Conservation (phyloP, 2,113 vertebrate genomes). For the Brevimyrus niger region DNA sequence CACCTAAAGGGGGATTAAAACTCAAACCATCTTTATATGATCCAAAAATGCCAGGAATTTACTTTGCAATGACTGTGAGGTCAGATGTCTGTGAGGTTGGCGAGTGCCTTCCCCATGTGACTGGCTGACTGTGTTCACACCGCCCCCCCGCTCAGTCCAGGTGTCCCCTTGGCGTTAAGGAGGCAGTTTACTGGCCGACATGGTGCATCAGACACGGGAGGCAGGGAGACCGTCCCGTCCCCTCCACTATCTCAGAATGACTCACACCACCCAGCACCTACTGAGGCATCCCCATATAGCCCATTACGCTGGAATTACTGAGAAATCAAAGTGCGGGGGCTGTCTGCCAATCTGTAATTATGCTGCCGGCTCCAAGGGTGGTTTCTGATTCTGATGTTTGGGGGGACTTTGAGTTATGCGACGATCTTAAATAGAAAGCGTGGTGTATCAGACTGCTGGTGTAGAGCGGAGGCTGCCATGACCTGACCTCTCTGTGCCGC, state of each 20-base stretch:
- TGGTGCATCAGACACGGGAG: background rate
- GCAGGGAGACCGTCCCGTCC: background rate
- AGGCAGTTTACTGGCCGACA: background rate
- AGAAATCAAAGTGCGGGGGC: background rate
- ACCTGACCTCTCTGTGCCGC: background rate
- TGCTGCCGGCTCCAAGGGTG: background rate
- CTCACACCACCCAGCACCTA: background rate
- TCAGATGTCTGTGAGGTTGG: background rate
- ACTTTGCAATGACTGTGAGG: background rate
- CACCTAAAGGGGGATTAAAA: background rate
- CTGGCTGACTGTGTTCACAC: background rate
- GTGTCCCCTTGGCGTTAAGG: background rate
- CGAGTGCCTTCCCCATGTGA: background rate
- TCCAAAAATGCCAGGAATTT: background rate
- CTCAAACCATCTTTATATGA: background rate
- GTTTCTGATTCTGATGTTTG: background rate
- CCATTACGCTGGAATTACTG: constrained; percentile 2
- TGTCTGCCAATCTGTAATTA: background rate
- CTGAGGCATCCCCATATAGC: background rate
- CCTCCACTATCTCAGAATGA: background rate
- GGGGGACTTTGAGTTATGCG: background rate
- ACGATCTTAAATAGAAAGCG: background rate
- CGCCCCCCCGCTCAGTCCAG: too few relatives aligned
- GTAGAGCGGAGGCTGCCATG: background rate
- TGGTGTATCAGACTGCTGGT: too few relatives aligned